Percentiles rank a stretch among this genome's conserved stretches.
These are phyloP conservation scores for Piprites chloris DNA, from an alignment of 2,113 vertebrate genomes.

Conservation along the genomic window DNA sequence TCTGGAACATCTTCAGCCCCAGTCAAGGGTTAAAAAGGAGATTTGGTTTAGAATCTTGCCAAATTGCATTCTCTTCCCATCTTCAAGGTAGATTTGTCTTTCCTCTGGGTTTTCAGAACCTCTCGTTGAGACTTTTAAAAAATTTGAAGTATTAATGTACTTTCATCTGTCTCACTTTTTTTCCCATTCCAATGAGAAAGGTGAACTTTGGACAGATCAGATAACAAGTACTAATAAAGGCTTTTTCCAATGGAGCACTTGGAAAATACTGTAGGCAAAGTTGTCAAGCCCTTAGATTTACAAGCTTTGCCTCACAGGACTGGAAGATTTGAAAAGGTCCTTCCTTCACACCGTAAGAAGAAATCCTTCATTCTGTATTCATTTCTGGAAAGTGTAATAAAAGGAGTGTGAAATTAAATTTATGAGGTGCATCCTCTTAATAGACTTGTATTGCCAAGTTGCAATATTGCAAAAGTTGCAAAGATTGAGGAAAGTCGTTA, in stretches of 20 bases:
- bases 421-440: not conserved
- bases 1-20: not conserved
- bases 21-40: slow-evolving; percentile 3
- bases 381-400: not conserved
- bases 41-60: not conserved
- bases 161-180: slow-evolving; percentile 31
- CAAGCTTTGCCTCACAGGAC: not conserved
- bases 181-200: not conserved
- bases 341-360: not conserved
- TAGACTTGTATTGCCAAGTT: not conserved
- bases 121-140: slow-evolving; percentile 40
- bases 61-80: not conserved
- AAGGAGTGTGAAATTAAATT: not conserved
- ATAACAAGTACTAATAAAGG: slow-evolving; percentile 38
- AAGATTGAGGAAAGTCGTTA: not conserved
- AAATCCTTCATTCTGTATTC: not conserved
- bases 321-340: slow-evolving; percentile 19
- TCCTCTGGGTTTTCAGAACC: slow-evolving; percentile 22
- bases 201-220: slow-evolving; percentile 35
- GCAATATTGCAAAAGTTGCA: not conserved
- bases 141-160: slow-evolving; percentile 3
- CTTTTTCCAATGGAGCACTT: not conserved
- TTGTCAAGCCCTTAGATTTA: slow-evolving; percentile 34
- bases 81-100: slow-evolving; percentile 8
- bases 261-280: slow-evolving; percentile 29